Percentiles rank a stretch among this genome's conserved stretches.
These are phyloP conservation scores for Apis dorsata DNA, from an alignment of 1,140 invertebrate genomes.

Conservation along the genomic window DNA sequence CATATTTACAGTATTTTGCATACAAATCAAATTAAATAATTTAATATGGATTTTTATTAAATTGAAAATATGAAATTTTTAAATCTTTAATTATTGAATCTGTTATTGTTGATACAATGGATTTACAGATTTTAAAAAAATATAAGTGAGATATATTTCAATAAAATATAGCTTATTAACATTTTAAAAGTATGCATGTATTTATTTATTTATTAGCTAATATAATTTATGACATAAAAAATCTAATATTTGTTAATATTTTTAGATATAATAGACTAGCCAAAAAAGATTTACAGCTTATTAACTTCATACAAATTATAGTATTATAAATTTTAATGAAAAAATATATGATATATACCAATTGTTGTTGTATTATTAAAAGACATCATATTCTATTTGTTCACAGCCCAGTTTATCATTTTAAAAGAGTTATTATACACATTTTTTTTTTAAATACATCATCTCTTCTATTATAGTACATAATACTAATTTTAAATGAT, in stretches of 20 bases:
- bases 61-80: too few relatives aligned
- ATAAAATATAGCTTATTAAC: too few relatives aligned
- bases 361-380: neutral
- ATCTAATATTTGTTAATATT: neutral
- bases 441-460: conserved; percentile 15
- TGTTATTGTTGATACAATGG: too few relatives aligned
- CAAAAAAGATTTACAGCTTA: neutral
- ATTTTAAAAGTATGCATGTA: too few relatives aligned
- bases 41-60: neutral
- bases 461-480: neutral
- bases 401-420: conserved; percentile 56
- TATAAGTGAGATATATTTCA: too few relatives aligned
- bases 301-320: neutral
- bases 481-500: neutral
- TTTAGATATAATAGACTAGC: conserved; percentile 5
- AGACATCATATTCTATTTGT: conserved; percentile 19
- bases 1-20: conserved; percentile 13
- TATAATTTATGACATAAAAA: neutral
- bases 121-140: too few relatives aligned
- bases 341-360: neutral
- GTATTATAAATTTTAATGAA: neutral
- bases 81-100: too few relatives aligned
- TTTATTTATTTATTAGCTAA: too few relatives aligned
- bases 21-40: neutral
- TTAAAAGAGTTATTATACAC: conserved; percentile 36